Percentiles rank a stretch among this genome's conserved stretches.
Conservation (phyloP, 1,140 invertebrate species). For the Ceratosolen solmsi region DNA sequence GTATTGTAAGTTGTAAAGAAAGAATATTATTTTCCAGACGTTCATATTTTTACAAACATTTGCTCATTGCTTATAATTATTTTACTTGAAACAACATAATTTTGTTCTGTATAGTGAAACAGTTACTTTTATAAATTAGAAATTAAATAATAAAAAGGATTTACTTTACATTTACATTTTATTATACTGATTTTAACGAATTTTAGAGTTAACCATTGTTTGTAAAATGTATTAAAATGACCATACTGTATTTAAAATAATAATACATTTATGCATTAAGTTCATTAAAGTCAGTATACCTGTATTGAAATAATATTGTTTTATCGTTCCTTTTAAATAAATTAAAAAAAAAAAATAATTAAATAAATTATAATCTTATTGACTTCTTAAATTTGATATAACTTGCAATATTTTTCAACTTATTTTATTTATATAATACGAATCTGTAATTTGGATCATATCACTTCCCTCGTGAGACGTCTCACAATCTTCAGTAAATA, state of each 20-base stretch:
- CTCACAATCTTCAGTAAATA: slow-evolving; percentile 47
- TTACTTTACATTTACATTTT: slow-evolving; percentile 34
- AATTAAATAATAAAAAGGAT: slow-evolving; percentile 43
- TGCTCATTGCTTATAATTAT: slow-evolving; percentile 45
- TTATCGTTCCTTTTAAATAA: slow-evolving; percentile 29
- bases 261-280: background rate
- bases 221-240: background rate
- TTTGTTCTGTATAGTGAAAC: slow-evolving; percentile 51
- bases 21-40: slow-evolving; percentile 48
- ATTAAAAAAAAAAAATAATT: slow-evolving; percentile 18
- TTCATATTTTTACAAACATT: slow-evolving; percentile 48
- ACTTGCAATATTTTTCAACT: slow-evolving; percentile 38
- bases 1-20: slow-evolving; percentile 45
- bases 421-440: slow-evolving; percentile 44
- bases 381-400: slow-evolving; percentile 15
- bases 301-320: slow-evolving; percentile 22
- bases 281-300: slow-evolving; percentile 41
- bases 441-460: slow-evolving; percentile 46
- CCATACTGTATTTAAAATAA: background rate
- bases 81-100: slow-evolving; percentile 43
- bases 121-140: slow-evolving; percentile 51
- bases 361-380: no score
- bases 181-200: slow-evolving; percentile 44
- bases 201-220: slow-evolving; percentile 12
- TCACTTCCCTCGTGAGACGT: slow-evolving; percentile 33